Base-by-base conservation (phyloP, 2,113 vertebrate genomes). In the Mesocricetus auratus region DNA sequence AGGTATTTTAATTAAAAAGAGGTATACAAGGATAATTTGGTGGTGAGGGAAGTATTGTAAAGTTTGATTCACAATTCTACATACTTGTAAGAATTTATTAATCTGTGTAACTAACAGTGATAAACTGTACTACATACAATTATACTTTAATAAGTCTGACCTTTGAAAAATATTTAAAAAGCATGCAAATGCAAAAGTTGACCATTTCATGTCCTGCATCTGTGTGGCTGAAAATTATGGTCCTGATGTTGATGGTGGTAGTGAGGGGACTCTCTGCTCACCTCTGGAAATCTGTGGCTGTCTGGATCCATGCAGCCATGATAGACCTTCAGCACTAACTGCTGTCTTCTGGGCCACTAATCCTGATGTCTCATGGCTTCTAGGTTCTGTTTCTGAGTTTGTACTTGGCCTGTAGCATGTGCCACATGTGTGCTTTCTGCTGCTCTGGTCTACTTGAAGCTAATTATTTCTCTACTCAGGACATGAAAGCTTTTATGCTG, bases 401-500 rank as follows among this genome's bases (percentile, higher is more conserved):
- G 13, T 0, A 15, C 9, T 77, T 79, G 68, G 50, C 86, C 85
- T 85, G 6, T 24, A 42, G 9, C 58, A 11, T 50, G 66, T 47
- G 24, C 19, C 15, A 75, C 56, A 13, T 16, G 21, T 22, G 53
- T 74, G 17, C 15, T 93, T 21, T 47, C 21, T 87, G 75, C 45
- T 75, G 10, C 26, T 92, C 33, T 9, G 12, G 7, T 16, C 58
- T 21, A 36, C 36, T 91, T 45, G 39, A 50, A 36, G 33, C 47
- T 75, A n/a, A 77, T 60, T 36, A 50, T 42, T 33, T 94, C 26
- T 62, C 62, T 68, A 45, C 33, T 53, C 53, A 93, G 83, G 36
- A 83, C 36, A 86, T n/a, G 64, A 77, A 79, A 71, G 10, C 12
- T 82, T 94, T 86, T n/a, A 36, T 93, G 86, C 77, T 58, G 33